Evolutionary conservation across 1,140 invertebrate genomes (phyloP), one percentile per base, ranked within the genome.

Genomic region (Odontomachus brunneus): DNA sequence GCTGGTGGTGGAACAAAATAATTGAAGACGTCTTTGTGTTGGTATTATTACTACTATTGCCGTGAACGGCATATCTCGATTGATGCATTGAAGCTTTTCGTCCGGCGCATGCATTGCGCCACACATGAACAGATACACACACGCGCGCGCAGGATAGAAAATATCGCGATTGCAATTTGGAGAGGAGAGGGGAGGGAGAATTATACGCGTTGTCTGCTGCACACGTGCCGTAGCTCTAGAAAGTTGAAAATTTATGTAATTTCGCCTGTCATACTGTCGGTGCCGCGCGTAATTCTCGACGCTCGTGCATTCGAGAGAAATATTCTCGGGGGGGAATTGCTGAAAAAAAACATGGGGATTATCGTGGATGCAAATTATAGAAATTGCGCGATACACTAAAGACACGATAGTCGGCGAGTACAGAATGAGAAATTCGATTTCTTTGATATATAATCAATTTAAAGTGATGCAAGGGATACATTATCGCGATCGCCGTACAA

Each of bases 181-280:
- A 33, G 22, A 7, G 38, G 29, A 5, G 29, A 33, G 29, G 29
- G 29, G 5, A 5, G 29, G 29, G 29, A 33, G 22, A 59, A 80
- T 78, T 57, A 57, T 24, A n/a, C 59, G 29, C 38, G 38, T 44
- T 33, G 73, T n/a, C 9, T 15, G 9, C 65, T 76, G 66, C 19
- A n/a, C 44, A 7, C 29, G 60, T 22, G 44, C 17, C 26, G 29
- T 5, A 66, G 14, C 26, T 29, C 9, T 53, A 53, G 19, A 33
- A 53, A 49, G 22, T 7, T 53, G n/a, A 38, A 55, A 51, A 69
- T 78, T 78, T 67, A 67, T 78, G 24, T 55, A 78, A 67, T 67
- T 78, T 69, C 17, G 33, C 17, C 38, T 44, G 22, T 4, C 44
- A 2, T 24, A n/a, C 33, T 51, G 38, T 24, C 15, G 19, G 1